Base-by-base conservation (phyloP, 2,797 vertebrate species). In the Gymnoscopelus microlampas region DNA sequence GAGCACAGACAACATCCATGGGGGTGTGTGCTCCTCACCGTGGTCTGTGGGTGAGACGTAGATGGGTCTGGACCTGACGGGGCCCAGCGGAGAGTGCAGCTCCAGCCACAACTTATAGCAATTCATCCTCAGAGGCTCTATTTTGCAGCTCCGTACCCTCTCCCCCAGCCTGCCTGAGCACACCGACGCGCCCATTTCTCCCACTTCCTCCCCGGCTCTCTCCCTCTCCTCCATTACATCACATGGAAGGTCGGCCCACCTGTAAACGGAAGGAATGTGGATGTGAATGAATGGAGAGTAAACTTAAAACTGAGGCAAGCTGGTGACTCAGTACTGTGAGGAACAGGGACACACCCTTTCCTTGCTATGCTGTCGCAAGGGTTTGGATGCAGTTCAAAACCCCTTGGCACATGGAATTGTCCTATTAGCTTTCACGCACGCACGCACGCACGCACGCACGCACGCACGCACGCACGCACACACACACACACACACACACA, bases 41-140 rank as follows among this genome's bases (percentile, higher is more conserved):
- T 95, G 87, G 60, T 97, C 95, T 44, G 91, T 87, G 66, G 98
- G 96, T 5, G 92, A 80, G 2, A 98, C 70, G 80, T 96, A 97
- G 2, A 87, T 51, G 2, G 96, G 94, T 66, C 91, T 89, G 59
- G 96, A 97, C n/a, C 87, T 82, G 65, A 98, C 84, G 0, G 88
- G 93, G 35, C 95, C 95, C 29, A 93, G 79, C 0, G 55, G 71
- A 13, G 95, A 93, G 3, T 89, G 75, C 23, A 96, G 84, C 61
- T 96, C 95, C 64, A 99, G 77, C 98, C 97, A 98, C 87, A 99
- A 92, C 75, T 95, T 95, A 48, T 98, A 96, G 79, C 96, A 97
- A 71, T 92, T 95, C 60, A 95, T 91, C 81, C 94, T 94, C 77
- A 99, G 87, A 0, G 94, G 93, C 48, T 90, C 85, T 80, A 98